Evolutionary conservation across 2,113 vertebrate species (phyloP), one percentile per base, ranked within the genome.

Genomic region (Chascanopsetta lugubris): DNA sequence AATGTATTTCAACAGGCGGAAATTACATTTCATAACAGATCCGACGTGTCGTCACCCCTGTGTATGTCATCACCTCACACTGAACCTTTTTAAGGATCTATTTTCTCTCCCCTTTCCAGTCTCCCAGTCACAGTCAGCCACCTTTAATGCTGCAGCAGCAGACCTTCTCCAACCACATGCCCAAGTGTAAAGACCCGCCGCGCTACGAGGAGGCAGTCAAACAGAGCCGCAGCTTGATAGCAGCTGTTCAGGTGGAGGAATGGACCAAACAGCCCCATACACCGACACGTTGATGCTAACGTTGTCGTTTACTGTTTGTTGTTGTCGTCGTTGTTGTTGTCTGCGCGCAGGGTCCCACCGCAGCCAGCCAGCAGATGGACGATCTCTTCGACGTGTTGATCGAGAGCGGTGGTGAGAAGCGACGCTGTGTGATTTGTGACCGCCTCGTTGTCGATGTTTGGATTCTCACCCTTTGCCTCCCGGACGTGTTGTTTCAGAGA

Each of bases 351-450:
- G 58, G 93, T 78, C 90, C 95, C 47, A 94, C 61, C 12, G 92
- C 89, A 1, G 94, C 94, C 21, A 98, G 97, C 77, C 97, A 99
- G 88, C 96, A 99, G 85, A 99, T 99, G 97, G 97, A 99, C 7
- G 97, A 99, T 83, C 93, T 99, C 71, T 99, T 99, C 71, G 97
- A 98, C 55, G 96, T 99, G 79, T 93, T 99, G 73, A 98, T 99
- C 61, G 96, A 98, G 82, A 99, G 96, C 0, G 97, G 97, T 88
- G 97, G 97, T 98, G 59, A 87, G 87, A 69, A 61, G 64, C 46
- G 27, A 6, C 8, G 30, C 6, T 43, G 32, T 32, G 42, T 57
- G n/a, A 29, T 8, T 4, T 13, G 1, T 17, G 3, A 32, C 34
- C 4, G 13, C 8, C 7, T 26, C 36, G 8, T 32, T 8, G 20